Conservation (phyloP, 2,888 invertebrate species). For the Cinara cedri region DNA sequence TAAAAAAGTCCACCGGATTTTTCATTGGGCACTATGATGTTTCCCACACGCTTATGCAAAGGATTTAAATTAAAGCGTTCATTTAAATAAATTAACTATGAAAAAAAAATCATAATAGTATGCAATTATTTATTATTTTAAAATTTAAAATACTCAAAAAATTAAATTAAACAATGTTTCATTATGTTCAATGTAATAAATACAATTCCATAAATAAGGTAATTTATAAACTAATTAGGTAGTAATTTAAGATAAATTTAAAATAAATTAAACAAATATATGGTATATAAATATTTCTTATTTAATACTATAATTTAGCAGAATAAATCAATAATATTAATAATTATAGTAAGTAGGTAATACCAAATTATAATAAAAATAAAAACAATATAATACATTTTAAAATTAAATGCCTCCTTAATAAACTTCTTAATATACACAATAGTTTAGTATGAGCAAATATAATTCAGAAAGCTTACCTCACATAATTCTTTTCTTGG, state of each 20-base stretch:
- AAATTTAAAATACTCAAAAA: background rate
- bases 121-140: background rate
- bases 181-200: background rate
- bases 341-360: background rate
- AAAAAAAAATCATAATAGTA: no score
- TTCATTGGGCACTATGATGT: constrained; percentile 1
- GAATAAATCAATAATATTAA: no score
- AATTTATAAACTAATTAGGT: no score
- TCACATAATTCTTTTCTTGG: constrained; percentile 34
- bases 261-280: no score
- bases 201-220: background rate
- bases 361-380: background rate
- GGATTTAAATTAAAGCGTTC: constrained; percentile 41
- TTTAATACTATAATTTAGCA: no score
- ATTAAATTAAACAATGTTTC: background rate
- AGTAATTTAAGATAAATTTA: no score
- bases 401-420: background rate
- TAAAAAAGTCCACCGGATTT: constrained; percentile 27
- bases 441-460: background rate
- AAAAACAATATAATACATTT: background rate
- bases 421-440: background rate
- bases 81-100: no score
- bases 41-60: constrained; percentile 33
- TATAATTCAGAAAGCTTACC: constrained; percentile 16
- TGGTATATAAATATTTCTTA: no score